A percentile compares a stretch with the other conserved stretches of the same genome.
phyloP scores from a whole-genome alignment of 2,888 invertebrate genomes.

The Falcaria lacertinaria region DNA sequence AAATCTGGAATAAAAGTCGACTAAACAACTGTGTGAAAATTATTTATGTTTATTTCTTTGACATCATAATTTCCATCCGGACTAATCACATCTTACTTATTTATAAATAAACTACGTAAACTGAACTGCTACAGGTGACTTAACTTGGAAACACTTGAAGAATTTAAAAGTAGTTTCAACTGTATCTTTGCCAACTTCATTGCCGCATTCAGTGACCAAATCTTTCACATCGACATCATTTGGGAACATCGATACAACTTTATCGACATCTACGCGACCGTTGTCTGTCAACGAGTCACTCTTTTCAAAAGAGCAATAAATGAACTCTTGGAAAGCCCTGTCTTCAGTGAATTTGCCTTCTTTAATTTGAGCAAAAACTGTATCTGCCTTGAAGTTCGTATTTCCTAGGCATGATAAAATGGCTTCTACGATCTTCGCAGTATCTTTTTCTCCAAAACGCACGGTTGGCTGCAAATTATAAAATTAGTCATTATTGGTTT shows the following conservation, averaged over 20 bases:
- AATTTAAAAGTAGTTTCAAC: slow-evolving; percentile 32
- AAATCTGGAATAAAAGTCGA: no score
- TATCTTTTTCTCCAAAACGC: not conserved
- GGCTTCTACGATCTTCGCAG: not conserved
- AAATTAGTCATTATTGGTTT: no score
- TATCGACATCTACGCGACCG: slow-evolving; percentile 44
- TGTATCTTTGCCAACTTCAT: slow-evolving; percentile 26
- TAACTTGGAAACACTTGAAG: slow-evolving; percentile 39
- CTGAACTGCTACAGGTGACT: slow-evolving; percentile 13
- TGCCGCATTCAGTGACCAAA: slow-evolving; percentile 22
- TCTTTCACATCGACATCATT: slow-evolving; percentile 19
- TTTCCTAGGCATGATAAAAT: slow-evolving; percentile 19
- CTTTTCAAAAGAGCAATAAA: slow-evolving; percentile 46
- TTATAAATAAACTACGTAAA: not conserved
- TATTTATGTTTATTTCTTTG: no score
- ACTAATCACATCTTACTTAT: not conserved
- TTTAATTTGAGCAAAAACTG: slow-evolving; percentile 32
- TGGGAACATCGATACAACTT: slow-evolving; percentile 31
- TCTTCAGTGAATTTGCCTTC: slow-evolving; percentile 44
- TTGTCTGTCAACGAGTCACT: slow-evolving; percentile 27
- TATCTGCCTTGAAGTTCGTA: slow-evolving; percentile 33
- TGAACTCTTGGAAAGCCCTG: slow-evolving; percentile 41
- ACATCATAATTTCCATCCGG: no score
- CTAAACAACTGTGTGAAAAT: no score
- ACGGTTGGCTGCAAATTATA: not conserved